Base-by-base conservation (phyloP, 2,113 vertebrate species). In the Indicator indicator region DNA sequence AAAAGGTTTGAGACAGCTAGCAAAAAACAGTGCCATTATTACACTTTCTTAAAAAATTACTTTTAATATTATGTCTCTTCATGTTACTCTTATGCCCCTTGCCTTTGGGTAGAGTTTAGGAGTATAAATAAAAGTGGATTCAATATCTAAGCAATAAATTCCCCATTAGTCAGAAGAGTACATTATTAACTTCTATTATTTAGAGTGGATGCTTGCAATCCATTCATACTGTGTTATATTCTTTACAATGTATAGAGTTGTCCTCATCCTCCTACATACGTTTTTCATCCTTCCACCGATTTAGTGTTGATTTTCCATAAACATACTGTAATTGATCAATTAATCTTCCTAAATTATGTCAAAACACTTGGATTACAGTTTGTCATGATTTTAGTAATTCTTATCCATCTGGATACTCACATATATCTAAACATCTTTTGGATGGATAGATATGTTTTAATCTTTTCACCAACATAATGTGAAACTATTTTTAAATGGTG, bases 121-220 rank as follows among this genome's bases (percentile, higher is more conserved):
- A 73, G 9, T 64, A 58, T 77, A 83, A 89, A 68, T 90, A 83
- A 75, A 89, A 91, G 59, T 60, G 87, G 36, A 88, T 94, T 88
- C 86, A 89, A 93, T 42, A 55, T 36, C 9, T 75, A 92, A 46
- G 55, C 38, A 44, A 30, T 92, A 88, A 93, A 87, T 91, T 86
- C 38, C 4, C 50, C 28, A 55, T 83, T 82, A 90, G 26, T 93
- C 72, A 84, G 55, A 89, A 64, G 1, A 68, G 24, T 78, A 38
- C 90, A 75, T 88, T 81, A 88, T 72, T 90, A 88, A 48, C 56
- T 55, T 83, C 36, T 27, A 44, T 94, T 83, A 50, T 88, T 79
- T 63, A 82, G 75, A 84, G 26, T 68, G 26, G 44, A 90, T 75
- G 42, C 74, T 92, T 89, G 70, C 52, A 89, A 89, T 87, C 89